Percentiles rank a stretch among this genome's conserved stretches.
These are phyloP conservation scores for Antedon bifida DNA, from an alignment of 35 echinoderm and acorn worm genomes.

Conservation along the genomic window DNA sequence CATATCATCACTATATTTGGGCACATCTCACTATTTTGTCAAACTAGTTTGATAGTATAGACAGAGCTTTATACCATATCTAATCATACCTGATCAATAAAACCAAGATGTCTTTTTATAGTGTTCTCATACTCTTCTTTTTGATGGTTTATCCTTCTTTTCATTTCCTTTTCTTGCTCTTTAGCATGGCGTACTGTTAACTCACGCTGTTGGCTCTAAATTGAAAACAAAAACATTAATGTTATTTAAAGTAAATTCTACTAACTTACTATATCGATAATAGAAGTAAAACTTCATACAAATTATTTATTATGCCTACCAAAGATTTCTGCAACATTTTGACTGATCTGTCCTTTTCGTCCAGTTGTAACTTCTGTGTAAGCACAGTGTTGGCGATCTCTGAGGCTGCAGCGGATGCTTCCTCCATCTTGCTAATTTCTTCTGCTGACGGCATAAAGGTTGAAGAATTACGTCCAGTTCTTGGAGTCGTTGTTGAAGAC, in stretches of 20 bases:
- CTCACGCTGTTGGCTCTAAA: constrained; percentile 89
- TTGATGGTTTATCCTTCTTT: constrained; percentile 54
- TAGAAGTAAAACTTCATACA: too few species aligned
- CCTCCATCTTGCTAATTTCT: constrained; percentile 78
- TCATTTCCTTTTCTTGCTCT: constrained; percentile 97
- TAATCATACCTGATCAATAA: constrained; percentile 93
- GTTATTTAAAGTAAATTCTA: too few species aligned
- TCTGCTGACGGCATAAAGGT: constrained; percentile 68
- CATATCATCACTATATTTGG: too few species aligned
- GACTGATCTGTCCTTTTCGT: constrained; percentile 65
- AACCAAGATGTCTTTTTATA: constrained; percentile 89
- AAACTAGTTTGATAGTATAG: too few species aligned
- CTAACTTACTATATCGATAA: too few species aligned
- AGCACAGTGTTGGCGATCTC: constrained; percentile 91
- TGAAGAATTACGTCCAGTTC: not conserved
- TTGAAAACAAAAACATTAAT: not conserved
- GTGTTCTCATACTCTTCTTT: constrained; percentile 93
- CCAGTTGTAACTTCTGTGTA: constrained; percentile 81
- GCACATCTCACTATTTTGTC: too few species aligned
- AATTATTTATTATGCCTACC: constrained; percentile 28
- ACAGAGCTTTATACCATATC: too few species aligned
- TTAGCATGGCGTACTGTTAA: constrained; percentile 74
- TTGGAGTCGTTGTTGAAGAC: not conserved
- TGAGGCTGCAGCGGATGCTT: constrained; percentile 76
- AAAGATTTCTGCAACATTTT: constrained; percentile 95